Conservation (phyloP, 2,113 vertebrate genomes). For the Scomber scombrus region DNA sequence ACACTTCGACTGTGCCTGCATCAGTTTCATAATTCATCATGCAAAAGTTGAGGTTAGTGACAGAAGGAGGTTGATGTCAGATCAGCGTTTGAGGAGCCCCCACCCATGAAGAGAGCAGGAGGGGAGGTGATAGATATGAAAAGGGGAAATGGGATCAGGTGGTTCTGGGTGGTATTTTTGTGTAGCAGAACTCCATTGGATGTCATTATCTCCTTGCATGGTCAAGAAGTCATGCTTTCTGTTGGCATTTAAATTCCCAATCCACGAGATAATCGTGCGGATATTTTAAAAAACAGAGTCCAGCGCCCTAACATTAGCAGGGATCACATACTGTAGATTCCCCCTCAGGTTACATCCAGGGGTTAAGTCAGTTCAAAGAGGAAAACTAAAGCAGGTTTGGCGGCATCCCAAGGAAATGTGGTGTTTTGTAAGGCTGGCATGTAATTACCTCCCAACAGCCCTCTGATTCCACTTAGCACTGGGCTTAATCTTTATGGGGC, state of each 20-base stretch:
- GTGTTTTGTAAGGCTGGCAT: slow-evolving; percentile 59
- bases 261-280: slow-evolving; percentile 26
- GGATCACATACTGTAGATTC: slow-evolving; percentile 23
- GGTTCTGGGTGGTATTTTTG: slow-evolving; percentile 42
- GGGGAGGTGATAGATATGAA: not conserved
- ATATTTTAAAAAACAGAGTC: slow-evolving; percentile 40
- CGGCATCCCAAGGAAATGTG: slow-evolving; percentile 55
- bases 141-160: slow-evolving; percentile 29
- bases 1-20: slow-evolving; percentile 16
- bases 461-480: slow-evolving; percentile 67
- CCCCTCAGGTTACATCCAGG: slow-evolving; percentile 46
- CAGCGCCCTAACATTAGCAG: slow-evolving; percentile 18
- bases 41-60: slow-evolving; percentile 48
- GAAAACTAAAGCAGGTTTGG: slow-evolving; percentile 64
- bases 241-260: slow-evolving; percentile 33
- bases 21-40: slow-evolving; percentile 34
- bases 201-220: slow-evolving; percentile 37
- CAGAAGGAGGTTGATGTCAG: slow-evolving; percentile 64
- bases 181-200: slow-evolving; percentile 23
- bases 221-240: slow-evolving; percentile 28
- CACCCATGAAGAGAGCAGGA: slow-evolving; percentile 26
- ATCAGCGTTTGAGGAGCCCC: slow-evolving; percentile 36
- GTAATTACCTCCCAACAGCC: slow-evolving; percentile 69
- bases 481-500: slow-evolving; percentile 55
- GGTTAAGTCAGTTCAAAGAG: slow-evolving; percentile 62